Base-by-base conservation (phyloP, 2,797 vertebrate species). In the Poecilia picta region DNA sequence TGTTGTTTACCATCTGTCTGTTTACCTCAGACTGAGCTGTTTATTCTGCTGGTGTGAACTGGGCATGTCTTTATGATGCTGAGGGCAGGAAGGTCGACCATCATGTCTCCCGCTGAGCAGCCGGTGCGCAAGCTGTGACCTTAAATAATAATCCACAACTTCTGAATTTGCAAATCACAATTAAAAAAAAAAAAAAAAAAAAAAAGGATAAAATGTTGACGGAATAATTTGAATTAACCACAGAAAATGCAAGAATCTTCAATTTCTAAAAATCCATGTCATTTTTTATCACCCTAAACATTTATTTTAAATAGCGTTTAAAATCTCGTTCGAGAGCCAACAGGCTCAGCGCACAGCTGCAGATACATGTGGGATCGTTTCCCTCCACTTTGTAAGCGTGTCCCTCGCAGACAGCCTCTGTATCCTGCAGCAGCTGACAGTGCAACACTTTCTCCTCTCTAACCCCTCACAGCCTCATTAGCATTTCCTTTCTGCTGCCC, bases 401-500 rank as follows among this genome's bases (percentile, higher is more conserved):
- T 53, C 76, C 66, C 31, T 79, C 23, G 51, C 68, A 77, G 66
- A 57, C 76, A 71, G 64, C 33, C 64, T 66, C 31, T 16, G 18
- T 4, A 43, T 66, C 83, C 85, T 80, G 68, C 78, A 78, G 70
- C 59, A 12, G 84, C 89, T 85, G 86, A 83, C 84, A 83, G 74
- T 15, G 78, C 82, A 78, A 45, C 83, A 80, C 79, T 78, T 78
- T 81, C 82, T 83, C 79, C 87, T 87, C 79, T 83, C 78, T 85
- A 25, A 49, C 45, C 88, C 88, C 83, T 88, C 85, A 46, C 83
- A 83, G 74, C 78, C 89, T 94, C 90, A 96, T 96, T 95, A 93
- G 93, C 95, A 96, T 96, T 93, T 91, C 89, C 89, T 95, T 96
- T 94, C 94, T 94, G 78, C 82, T 89, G 88, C 81, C 92, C 92